Base-by-base conservation (phyloP, 2,113 vertebrate genomes). In the Fulmarus glacialis region DNA sequence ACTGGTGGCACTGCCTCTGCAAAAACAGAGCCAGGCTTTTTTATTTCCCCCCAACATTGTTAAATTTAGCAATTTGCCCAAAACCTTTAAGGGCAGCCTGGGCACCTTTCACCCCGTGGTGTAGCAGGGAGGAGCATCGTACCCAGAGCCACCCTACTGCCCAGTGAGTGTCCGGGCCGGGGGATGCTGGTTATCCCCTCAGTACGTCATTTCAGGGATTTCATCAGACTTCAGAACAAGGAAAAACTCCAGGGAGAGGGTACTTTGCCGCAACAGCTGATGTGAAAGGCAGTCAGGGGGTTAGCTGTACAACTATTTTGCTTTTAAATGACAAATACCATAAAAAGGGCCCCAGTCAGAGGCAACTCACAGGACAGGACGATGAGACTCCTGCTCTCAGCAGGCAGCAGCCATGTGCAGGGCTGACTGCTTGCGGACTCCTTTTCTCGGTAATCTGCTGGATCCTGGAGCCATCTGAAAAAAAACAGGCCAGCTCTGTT, bases 91-190 rank as follows among this genome's bases (percentile, higher is more conserved):
- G 34, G 36, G 23, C 48, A 75, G 27, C 20, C 27, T 12, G 16
- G 32, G 34, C 22, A 62, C n/a, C 22, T 67, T 53, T 53, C 38
- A 32, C 21, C 34, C 50, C 21, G 43, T 42, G 78, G 47, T 2
- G 3, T n/a, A 12, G 45, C 38, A 34, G 59, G 38, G 32, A 55
- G 15, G 20, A 81, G 23, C 16, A 26, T 26, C 4, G 4, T 20
- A 34, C 19, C 42, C 3, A 0, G 27, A 38, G 68, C 53, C 22
- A 27, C 27, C 38, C 59, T 15, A 32, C 48, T n/a, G 53, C 59
- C 26, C 20, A 27, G 80, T 1, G 15, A 36, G 26, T 3, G 20
- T 17, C 48, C 9, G 5, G 45, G 16, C 27, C 1, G 1, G 30
- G 26, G 21, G 20, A 17, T 58, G 60, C 47, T 58, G 27, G 3